A percentile compares a stretch with the other conserved stretches of the same genome.
Evolutionary conservation across 2,888 invertebrate genomes (phyloP).

Genomic region (Drosophila niveifrons): DNA sequence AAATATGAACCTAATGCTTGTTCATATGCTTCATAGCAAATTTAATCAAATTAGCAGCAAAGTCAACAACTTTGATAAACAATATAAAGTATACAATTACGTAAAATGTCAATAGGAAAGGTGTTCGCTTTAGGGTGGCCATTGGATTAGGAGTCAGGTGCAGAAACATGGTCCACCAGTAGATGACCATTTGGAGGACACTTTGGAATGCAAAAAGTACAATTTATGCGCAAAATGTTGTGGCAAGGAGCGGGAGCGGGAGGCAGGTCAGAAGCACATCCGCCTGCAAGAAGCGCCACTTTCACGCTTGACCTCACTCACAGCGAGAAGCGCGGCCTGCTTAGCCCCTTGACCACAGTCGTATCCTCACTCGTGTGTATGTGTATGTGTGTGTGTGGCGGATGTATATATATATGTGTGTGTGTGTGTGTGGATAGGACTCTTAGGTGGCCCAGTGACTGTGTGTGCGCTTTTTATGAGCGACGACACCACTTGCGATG

Average conservation of each 20-base stretch:
- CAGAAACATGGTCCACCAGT: not conserved
- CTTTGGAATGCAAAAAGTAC: constrained; percentile 66
- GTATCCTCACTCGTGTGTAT: constrained; percentile 22
- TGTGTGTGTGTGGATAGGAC: constrained; percentile 10
- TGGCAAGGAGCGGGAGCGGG: not conserved
- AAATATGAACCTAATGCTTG: not conserved
- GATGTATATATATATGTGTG: constrained; percentile 16
- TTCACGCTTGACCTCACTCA: constrained; percentile 79
- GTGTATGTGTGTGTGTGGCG: constrained; percentile 21
- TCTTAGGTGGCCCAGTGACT: constrained; percentile 44
- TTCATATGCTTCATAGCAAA: not conserved
- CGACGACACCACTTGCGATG: constrained; percentile 81
- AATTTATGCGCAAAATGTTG: constrained; percentile 65
- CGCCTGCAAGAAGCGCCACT: constrained; percentile 69
- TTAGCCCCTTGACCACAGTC: constrained; percentile 73
- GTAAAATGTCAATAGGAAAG: constrained; percentile 22
- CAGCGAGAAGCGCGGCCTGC: constrained; percentile 48
- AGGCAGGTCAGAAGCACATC: constrained; percentile 60
- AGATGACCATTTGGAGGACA: constrained; percentile 54
- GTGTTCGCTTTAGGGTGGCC: constrained; percentile 2
- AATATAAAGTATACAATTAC: constrained; percentile 32
- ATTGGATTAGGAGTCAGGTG: constrained; percentile 44
- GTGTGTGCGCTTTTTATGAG: constrained; percentile 71
- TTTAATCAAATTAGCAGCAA: constrained; percentile 9
- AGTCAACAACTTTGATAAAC: not conserved